Evolutionary conservation across 2,797 vertebrate genomes (phyloP).

Genomic region (Cuniculus paca): DNA sequence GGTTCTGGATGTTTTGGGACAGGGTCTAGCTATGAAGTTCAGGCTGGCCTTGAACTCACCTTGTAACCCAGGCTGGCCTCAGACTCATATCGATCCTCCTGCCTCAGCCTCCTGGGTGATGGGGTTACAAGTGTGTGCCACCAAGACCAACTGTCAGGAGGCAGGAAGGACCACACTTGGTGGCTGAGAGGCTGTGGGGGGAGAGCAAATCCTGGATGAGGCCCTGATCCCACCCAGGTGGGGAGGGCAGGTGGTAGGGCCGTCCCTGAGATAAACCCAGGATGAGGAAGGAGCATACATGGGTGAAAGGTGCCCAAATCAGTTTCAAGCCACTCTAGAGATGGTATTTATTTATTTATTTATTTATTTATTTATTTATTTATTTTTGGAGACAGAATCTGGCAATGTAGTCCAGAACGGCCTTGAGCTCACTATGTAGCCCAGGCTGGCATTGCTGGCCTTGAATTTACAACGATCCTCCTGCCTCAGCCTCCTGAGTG

Average conservation of each 20-base stretch:
- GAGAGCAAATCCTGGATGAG: background rate
- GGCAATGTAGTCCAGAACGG: background rate
- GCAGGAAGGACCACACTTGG: background rate
- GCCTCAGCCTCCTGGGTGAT: background rate
- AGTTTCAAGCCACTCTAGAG: conserved; percentile 20
- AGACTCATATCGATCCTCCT: background rate
- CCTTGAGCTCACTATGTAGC: background rate
- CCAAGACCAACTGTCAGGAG: background rate
- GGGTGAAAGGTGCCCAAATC: background rate
- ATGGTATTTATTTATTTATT: background rate
- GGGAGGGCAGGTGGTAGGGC: background rate
- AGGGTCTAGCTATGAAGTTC: background rate
- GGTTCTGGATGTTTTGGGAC: background rate
- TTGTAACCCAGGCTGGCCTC: background rate
- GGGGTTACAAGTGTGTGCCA: background rate
- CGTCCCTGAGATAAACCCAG: background rate
- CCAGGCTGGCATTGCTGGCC: background rate
- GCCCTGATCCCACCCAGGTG: background rate
- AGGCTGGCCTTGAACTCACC: background rate
- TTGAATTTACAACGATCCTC: background rate
- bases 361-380: background rate
- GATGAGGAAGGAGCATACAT: background rate
- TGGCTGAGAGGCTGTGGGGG: background rate
- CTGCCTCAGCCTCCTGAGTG: background rate
- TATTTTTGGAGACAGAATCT: background rate